A percentile compares a stretch with the other conserved stretches of the same genome.
These are phyloP conservation scores for Chlorocebus sabaeus DNA, from an alignment of 2,113 vertebrate genomes.

Conservation along the genomic window DNA sequence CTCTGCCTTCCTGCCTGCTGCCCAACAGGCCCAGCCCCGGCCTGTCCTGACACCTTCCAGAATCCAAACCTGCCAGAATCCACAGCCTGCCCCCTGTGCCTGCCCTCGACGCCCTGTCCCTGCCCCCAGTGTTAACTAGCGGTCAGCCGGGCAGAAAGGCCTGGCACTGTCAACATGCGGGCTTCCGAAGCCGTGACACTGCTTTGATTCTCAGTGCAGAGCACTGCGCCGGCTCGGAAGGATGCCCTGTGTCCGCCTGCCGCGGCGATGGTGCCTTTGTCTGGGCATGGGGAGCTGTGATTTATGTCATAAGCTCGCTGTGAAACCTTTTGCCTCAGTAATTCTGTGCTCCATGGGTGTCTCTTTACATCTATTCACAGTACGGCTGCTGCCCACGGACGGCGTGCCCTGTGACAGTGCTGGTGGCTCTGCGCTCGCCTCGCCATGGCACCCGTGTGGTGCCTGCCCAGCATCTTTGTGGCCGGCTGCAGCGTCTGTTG, in stretches of 20 bases:
- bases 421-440: neutral
- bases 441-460: neutral
- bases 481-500: neutral
- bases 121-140: neutral
- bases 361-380: slow-evolving; percentile 61
- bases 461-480: neutral
- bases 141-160: neutral
- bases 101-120: rapidly evolving
- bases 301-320: slow-evolving; percentile 61
- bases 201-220: neutral
- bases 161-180: neutral
- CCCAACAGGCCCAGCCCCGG: rapidly evolving
- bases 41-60: neutral
- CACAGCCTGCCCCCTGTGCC: neutral
- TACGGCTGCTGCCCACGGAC: slow-evolving; percentile 5
- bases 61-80: neutral
- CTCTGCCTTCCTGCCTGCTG: neutral
- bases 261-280: neutral
- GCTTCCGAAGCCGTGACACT: neutral
- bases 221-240: neutral
- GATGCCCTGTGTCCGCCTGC: neutral
- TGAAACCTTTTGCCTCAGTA: slow-evolving; percentile 63
- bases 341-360: slow-evolving; percentile 58
- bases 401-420: neutral
- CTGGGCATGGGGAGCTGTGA: slow-evolving; percentile 24